Evolutionary conservation across 2,888 invertebrate genomes (phyloP).

Genomic region (Drosophila borborema): DNA sequence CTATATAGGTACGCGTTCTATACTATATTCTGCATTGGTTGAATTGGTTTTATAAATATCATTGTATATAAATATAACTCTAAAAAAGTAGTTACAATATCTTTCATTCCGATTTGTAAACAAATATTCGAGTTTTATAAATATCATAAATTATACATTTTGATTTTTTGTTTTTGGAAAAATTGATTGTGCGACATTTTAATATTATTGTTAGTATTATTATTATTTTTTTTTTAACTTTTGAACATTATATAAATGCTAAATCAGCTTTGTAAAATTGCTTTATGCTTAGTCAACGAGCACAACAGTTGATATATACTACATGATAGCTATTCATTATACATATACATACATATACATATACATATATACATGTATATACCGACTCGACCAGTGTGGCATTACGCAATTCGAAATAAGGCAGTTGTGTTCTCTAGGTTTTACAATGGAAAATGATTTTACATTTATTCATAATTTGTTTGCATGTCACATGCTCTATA

Average conservation of each 20-base stretch:
- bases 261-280: conserved; percentile 66
- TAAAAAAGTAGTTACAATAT: conserved; percentile 37
- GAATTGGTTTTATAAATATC: conserved; percentile 30
- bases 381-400: conserved; percentile 20
- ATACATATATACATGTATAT: conserved; percentile 20
- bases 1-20: conserved; percentile 54
- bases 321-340: conserved; percentile 21
- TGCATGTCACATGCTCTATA: conserved; percentile 24
- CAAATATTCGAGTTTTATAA: conserved; percentile 50
- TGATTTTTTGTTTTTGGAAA: conserved; percentile 14
- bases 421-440: conserved; percentile 42
- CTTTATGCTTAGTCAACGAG: conserved; percentile 53
- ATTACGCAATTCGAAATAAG: conserved; percentile 33
- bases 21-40: conserved; percentile 28
- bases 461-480: conserved; percentile 8
- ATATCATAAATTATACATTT: conserved; percentile 41
- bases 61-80: conserved; percentile 36
- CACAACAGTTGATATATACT: conserved; percentile 34
- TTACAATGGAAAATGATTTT: conserved; percentile 24
- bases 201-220: conserved; percentile 31
- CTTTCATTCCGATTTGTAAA: conserved; percentile 37
- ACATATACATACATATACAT: conserved; percentile 22
- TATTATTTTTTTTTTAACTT: conserved; percentile 27
- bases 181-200: conserved; percentile 73
- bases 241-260: conserved; percentile 63